Evolutionary conservation across 2,797 vertebrate species (phyloP).

Genomic region (Aeoliscus strigatus): DNA sequence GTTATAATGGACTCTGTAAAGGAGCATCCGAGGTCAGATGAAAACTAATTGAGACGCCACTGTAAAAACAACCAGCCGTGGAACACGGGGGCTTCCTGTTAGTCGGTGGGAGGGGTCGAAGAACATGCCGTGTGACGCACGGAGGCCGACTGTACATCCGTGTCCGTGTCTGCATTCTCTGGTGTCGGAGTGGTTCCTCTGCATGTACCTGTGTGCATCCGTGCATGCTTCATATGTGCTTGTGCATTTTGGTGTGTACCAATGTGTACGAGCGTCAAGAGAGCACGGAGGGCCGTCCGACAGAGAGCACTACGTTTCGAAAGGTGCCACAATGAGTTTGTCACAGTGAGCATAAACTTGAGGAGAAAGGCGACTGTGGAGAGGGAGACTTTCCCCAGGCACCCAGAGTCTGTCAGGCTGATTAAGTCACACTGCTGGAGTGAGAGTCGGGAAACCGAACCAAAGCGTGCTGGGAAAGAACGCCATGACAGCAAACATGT

Average conservation of each 20-base stretch:
- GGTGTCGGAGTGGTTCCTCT: neutral
- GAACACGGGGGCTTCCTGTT: constrained; percentile 30
- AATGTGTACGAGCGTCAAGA: constrained; percentile 51
- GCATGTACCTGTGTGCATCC: constrained; percentile 21
- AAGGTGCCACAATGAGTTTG: constrained; percentile 89
- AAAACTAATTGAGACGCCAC: constrained; percentile 55
- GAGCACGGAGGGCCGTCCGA: constrained; percentile 48
- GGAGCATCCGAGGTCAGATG: constrained; percentile 38
- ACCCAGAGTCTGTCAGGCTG: constrained; percentile 87
- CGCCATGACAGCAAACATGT: constrained; percentile 53
- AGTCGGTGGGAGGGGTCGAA: constrained; percentile 35
- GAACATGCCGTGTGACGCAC: constrained; percentile 16
- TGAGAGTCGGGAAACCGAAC: constrained; percentile 73
- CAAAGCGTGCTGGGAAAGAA: constrained; percentile 59
- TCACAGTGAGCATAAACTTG: constrained; percentile 76
- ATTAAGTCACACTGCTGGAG: constrained; percentile 81
- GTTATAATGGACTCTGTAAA: constrained; percentile 41
- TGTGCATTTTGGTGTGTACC: constrained; percentile 29
- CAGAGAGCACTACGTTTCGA: constrained; percentile 64
- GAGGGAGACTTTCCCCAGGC: constrained; percentile 80
- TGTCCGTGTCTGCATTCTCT: too few relatives aligned
- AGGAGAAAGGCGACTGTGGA: constrained; percentile 75
- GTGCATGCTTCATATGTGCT: constrained; percentile 17
- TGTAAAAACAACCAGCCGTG: constrained; percentile 50
- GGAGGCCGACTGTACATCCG: constrained; percentile 8